These are phyloP conservation scores for Chlorodrepanis virens DNA, from an alignment of 2,113 vertebrate genomes.

Conservation along the genomic window DNA sequence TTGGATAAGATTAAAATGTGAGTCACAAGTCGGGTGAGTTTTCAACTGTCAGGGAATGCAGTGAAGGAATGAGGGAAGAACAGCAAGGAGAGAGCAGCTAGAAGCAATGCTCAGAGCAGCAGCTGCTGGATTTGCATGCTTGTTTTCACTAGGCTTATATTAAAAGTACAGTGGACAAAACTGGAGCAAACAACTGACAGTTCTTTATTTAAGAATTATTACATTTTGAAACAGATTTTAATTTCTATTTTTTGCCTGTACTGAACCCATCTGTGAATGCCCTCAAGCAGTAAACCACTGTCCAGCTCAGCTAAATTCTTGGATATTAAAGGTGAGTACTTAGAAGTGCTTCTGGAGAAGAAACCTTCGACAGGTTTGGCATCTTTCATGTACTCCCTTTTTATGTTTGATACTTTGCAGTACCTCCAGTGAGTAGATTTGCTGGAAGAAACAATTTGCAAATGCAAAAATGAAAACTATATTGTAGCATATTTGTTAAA, in stretches of 20 bases:
- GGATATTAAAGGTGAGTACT: background rate
- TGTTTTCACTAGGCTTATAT: constrained; percentile 24
- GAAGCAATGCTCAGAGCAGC: background rate
- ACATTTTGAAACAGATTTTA: background rate
- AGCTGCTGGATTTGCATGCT: background rate
- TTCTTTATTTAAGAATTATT: background rate
- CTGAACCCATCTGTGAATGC: background rate
- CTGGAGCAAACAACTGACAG: background rate
- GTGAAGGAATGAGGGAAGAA: background rate
- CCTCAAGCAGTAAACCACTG: background rate
- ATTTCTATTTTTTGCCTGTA: background rate
- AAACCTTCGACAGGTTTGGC: background rate
- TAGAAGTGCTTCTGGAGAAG: background rate
- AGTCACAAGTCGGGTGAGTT: constrained; percentile 63
- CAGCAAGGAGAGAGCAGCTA: background rate
- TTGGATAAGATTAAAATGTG: constrained; percentile 58
- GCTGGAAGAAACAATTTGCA: background rate
- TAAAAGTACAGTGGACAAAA: background rate
- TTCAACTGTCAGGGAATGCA: background rate
- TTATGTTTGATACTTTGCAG: background rate
- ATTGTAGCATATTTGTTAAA: background rate
- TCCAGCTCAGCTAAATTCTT: background rate
- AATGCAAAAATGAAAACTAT: background rate
- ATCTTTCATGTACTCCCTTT: background rate
- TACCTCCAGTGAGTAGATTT: background rate